A percentile compares a stretch with the other conserved stretches of the same genome.
Evolutionary conservation across 2,888 invertebrate genomes (phyloP).

Genomic region (Lumbricus terrestris): DNA sequence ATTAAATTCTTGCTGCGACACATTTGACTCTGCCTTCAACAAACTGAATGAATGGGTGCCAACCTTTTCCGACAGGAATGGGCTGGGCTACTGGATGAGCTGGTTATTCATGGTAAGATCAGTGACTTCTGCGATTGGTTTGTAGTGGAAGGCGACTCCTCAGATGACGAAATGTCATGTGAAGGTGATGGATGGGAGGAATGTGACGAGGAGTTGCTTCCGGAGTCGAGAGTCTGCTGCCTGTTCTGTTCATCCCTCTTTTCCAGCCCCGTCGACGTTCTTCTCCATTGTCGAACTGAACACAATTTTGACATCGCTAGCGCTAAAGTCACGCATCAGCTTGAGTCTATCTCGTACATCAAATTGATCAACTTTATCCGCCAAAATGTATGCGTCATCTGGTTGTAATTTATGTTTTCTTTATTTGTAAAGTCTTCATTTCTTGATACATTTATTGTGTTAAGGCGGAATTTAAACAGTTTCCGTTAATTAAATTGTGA

Average conservation of each 20-base stretch:
- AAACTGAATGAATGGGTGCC: too few relatives aligned
- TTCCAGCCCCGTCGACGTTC: conserved; percentile 17
- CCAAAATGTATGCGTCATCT: conserved; percentile 41
- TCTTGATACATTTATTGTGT: background rate
- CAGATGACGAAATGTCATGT: background rate
- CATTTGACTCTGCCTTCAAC: too few relatives aligned
- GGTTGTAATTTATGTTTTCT: background rate
- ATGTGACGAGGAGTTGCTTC: conserved; percentile 19
- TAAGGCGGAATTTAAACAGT: background rate
- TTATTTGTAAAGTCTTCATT: background rate
- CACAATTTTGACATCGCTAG: conserved; percentile 40
- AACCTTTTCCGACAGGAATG: too few relatives aligned
- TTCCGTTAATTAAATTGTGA: background rate
- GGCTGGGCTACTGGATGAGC: too few relatives aligned
- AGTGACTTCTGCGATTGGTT: background rate
- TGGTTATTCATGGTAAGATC: too few relatives aligned
- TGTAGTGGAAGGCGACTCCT: background rate
- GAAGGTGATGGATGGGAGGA: conserved; percentile 25
- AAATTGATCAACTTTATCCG: conserved; percentile 55
- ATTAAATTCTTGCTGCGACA: too few relatives aligned
- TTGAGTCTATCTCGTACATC: conserved; percentile 54
- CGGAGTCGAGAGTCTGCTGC: conserved; percentile 21
- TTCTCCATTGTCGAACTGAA: conserved; percentile 33
- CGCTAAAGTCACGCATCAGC: conserved; percentile 38
- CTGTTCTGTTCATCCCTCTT: conserved; percentile 33